These are phyloP conservation scores for Drosophila yakuba DNA, from an alignment of 1,140 invertebrate genomes.

Conservation along the genomic window DNA sequence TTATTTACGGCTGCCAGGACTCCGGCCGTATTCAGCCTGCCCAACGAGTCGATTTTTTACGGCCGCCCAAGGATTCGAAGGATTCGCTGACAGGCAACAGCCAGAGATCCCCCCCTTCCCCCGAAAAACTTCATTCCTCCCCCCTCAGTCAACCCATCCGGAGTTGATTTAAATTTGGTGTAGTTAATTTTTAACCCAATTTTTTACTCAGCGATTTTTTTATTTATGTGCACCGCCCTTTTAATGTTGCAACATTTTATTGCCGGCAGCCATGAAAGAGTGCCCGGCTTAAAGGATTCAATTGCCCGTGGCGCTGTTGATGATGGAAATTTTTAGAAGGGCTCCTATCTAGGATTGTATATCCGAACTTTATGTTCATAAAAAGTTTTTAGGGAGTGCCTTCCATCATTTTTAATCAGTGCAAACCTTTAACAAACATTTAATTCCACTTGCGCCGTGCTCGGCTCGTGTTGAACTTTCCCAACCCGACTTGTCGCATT, in stretches of 20 bases:
- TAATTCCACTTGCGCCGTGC: constrained; percentile 34
- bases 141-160: neutral
- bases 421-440: constrained; percentile 48
- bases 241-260: constrained; percentile 78
- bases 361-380: constrained; percentile 3
- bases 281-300: constrained; percentile 31
- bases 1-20: constrained; percentile 69
- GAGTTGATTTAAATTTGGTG: constrained; percentile 79
- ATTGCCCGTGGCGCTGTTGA: constrained; percentile 35
- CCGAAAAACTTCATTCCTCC: neutral
- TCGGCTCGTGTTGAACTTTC: constrained; percentile 30
- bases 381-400: constrained; percentile 18
- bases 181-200: constrained; percentile 83
- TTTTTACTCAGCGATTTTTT: constrained; percentile 54
- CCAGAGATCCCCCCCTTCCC: neutral
- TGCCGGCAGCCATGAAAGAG: constrained; percentile 40
- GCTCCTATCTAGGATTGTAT: neutral
- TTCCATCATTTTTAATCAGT: constrained; percentile 43
- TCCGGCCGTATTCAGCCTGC: constrained; percentile 28
- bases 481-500: constrained; percentile 38
- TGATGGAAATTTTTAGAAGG: neutral
- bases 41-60: constrained; percentile 77
- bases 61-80: constrained; percentile 57
- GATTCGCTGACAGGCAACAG: constrained; percentile 69
- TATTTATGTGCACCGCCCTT: constrained; percentile 76